Percentiles rank a stretch among this genome's conserved stretches.
These are phyloP conservation scores for Caenorhabditis angaria DNA, from an alignment of 2,888 invertebrate species.

Conservation along the genomic window DNA sequence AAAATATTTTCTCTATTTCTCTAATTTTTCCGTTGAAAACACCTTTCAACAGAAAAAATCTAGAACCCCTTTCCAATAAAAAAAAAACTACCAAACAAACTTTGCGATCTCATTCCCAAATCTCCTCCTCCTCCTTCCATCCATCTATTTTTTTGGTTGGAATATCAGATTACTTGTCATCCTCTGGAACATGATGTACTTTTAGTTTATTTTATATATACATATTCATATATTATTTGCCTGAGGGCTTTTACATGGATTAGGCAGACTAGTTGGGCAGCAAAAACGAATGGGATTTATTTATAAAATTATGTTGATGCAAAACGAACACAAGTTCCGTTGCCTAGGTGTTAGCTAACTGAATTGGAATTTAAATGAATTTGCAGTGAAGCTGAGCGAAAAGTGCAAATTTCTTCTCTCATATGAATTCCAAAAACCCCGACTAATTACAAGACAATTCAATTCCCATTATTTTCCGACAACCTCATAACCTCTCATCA, in stretches of 20 bases:
- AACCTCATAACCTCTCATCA: background rate
- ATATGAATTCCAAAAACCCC: too few species aligned
- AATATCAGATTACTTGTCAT: background rate
- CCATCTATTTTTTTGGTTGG: too few species aligned
- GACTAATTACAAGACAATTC: constrained; percentile 2
- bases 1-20: too few species aligned
- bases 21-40: too few species aligned
- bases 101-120: background rate
- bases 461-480: background rate
- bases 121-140: too few species aligned
- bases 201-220: too few species aligned
- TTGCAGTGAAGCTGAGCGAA: background rate
- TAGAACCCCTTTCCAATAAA: too few species aligned
- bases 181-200: background rate
- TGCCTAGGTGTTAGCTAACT: constrained; percentile 1
- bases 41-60: too few species aligned
- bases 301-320: background rate
- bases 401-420: too few species aligned
- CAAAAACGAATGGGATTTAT: too few species aligned
- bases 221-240: too few species aligned
- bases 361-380: background rate
- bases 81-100: background rate
- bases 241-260: background rate
- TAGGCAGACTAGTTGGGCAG: too few species aligned
- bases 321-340: background rate